Percentiles rank a stretch among this genome's conserved stretches.
phyloP scores from a whole-genome alignment of 2,113 vertebrate species.

The Chlamydotis undulata region DNA sequence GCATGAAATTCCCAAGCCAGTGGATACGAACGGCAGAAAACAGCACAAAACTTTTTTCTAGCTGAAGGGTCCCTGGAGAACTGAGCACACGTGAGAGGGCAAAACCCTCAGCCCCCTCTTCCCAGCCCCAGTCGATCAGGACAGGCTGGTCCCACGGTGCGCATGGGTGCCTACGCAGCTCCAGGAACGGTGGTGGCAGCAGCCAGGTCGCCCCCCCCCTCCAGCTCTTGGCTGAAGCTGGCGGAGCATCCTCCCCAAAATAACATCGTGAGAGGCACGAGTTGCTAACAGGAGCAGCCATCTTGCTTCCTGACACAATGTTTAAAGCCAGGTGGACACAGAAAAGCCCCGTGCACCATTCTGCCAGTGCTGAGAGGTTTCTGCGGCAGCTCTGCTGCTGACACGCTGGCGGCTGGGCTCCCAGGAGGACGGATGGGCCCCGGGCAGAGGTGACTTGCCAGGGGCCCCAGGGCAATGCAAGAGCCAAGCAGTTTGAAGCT shows the following conservation, averaged over 20 bases:
- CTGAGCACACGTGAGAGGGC: not conserved
- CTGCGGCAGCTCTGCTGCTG: not conserved
- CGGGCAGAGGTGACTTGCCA: not conserved
- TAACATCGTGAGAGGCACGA: not conserved
- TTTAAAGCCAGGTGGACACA: not conserved
- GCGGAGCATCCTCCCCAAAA: not conserved
- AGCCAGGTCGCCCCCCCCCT: not conserved
- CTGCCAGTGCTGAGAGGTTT: not conserved
- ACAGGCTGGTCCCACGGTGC: accelerated
- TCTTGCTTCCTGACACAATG: not conserved
- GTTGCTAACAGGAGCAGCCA: not conserved
- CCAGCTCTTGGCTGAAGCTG: not conserved
- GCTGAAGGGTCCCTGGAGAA: not conserved
- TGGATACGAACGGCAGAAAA: not conserved
- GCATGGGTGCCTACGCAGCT: accelerated
- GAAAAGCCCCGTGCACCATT: not conserved
- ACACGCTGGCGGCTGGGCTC: not conserved
- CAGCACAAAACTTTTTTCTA: not conserved
- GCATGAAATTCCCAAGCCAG: not conserved
- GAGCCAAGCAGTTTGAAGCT: not conserved
- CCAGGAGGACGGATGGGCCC: accelerated
- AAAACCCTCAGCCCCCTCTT: not conserved
- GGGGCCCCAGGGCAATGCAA: not conserved
- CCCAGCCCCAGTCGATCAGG: accelerated
- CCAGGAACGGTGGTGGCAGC: not conserved